These are phyloP conservation scores for Podiceps cristatus DNA, from an alignment of 2,113 vertebrate species.

Conservation along the genomic window DNA sequence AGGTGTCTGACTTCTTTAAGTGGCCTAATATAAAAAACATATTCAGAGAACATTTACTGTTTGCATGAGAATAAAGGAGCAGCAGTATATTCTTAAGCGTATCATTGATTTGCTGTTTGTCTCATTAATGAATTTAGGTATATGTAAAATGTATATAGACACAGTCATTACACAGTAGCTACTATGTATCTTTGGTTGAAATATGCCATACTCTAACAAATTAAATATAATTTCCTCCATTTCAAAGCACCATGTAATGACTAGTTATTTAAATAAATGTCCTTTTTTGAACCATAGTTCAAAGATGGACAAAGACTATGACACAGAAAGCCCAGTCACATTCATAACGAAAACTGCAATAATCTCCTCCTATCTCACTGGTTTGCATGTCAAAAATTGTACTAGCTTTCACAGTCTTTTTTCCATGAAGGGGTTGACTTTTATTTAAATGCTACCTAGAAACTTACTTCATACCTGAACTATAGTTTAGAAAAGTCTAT, in stretches of 20 bases:
- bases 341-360: not conserved
- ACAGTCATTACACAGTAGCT: not conserved
- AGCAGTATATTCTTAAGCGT: not conserved
- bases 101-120: not conserved
- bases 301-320: not conserved
- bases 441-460: not conserved
- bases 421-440: not conserved
- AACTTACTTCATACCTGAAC: not conserved
- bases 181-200: not conserved
- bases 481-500: not conserved
- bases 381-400: not conserved
- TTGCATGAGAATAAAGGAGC: not conserved
- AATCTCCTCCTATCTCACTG: not conserved
- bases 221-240: not conserved
- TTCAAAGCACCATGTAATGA: not conserved
- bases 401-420: not conserved
- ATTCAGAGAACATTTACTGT: not conserved
- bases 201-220: not conserved
- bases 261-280: not conserved
- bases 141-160: not conserved
- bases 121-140: not conserved
- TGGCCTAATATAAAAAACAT: not conserved
- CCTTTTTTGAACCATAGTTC: not conserved
- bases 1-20: not conserved
- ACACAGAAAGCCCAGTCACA: not conserved